Evolutionary conservation across 2,797 vertebrate genomes (phyloP).

Genomic region (Leucoraja ocellata): DNA sequence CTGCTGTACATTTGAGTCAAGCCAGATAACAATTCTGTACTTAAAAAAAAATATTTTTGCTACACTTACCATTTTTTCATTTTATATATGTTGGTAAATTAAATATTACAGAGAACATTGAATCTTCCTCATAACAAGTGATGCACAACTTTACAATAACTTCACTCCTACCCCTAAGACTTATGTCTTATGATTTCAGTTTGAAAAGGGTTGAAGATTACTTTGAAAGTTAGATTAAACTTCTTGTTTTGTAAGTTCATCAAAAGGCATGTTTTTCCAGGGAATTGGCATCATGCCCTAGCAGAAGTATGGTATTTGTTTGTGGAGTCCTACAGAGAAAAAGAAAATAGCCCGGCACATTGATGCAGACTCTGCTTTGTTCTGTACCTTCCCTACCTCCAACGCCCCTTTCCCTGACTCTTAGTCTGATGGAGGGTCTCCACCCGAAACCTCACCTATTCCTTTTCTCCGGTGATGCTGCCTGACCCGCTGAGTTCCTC

Average conservation of each 20-base stretch:
- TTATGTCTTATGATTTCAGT: not conserved
- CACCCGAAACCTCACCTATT: too few relatives aligned
- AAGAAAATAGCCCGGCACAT: not conserved
- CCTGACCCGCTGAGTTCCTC: too few relatives aligned
- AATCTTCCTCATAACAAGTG: not conserved
- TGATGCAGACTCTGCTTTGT: too few relatives aligned
- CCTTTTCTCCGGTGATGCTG: too few relatives aligned
- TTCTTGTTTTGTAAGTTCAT: not conserved
- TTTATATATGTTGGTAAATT: not conserved
- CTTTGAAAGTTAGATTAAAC: not conserved
- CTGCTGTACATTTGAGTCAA: not conserved
- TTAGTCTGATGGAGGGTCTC: too few relatives aligned
- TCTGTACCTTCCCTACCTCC: too few relatives aligned
- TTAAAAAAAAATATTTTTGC: not conserved
- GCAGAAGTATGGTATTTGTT: not conserved
- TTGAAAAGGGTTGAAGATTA: not conserved
- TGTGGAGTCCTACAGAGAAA: not conserved
- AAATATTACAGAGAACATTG: not conserved
- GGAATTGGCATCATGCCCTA: not conserved
- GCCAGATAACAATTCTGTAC: not conserved
- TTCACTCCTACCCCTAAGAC: not conserved
- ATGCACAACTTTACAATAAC: not conserved
- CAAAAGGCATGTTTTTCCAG: not conserved
- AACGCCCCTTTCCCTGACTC: too few relatives aligned
- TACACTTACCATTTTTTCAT: not conserved